These are phyloP conservation scores for Zosterops borbonicus DNA, from an alignment of 2,113 vertebrate genomes.

Conservation along the genomic window DNA sequence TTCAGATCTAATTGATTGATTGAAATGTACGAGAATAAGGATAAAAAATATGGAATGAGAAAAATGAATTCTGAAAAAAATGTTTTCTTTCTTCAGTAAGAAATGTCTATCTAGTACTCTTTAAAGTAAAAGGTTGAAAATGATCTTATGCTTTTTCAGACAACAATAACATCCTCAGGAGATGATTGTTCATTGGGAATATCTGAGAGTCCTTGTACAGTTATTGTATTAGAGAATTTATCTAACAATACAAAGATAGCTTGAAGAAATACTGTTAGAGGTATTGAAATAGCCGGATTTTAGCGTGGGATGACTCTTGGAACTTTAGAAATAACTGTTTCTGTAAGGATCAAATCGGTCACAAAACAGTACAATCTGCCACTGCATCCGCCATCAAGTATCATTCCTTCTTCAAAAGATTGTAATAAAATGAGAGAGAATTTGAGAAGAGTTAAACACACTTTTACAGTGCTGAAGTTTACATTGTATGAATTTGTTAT, in stretches of 20 bases:
- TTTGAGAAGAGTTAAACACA: background rate
- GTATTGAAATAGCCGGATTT: background rate
- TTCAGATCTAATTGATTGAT: background rate
- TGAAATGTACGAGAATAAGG: background rate
- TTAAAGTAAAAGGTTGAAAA: background rate
- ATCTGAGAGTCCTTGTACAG: background rate
- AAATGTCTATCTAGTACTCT: background rate
- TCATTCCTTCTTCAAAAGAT: background rate
- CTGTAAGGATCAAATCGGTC: background rate
- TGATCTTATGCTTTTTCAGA: background rate
- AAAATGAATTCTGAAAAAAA: background rate
- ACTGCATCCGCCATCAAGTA: background rate
- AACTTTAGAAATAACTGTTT: background rate
- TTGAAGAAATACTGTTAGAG: background rate
- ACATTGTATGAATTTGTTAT: background rate
- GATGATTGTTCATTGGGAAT: background rate
- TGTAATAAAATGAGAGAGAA: background rate
- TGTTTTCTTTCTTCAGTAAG: background rate
- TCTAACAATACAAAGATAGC: background rate
- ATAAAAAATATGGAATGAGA: background rate
- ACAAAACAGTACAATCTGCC: background rate
- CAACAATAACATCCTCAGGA: background rate
- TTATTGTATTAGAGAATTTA: background rate
- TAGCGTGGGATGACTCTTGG: background rate
- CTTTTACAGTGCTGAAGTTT: background rate